These are phyloP conservation scores for Diplogasteroides magnus DNA, from an alignment of 1,140 invertebrate genomes.

Conservation along the genomic window DNA sequence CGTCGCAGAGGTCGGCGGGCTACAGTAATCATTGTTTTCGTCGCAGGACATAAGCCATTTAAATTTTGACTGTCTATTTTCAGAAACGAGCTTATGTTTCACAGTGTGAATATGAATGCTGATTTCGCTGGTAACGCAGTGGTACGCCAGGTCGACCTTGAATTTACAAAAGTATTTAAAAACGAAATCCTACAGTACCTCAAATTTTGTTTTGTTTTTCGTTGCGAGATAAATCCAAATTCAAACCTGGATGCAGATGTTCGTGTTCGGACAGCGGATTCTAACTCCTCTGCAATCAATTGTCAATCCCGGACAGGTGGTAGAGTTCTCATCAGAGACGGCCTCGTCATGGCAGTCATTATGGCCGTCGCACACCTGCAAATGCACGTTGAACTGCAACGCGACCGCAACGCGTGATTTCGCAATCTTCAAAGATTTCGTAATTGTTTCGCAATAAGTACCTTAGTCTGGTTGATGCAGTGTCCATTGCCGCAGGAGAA, in stretches of 20 bases:
- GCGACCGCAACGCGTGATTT: neutral
- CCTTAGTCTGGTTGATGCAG: conserved; percentile 51
- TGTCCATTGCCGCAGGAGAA: conserved; percentile 86
- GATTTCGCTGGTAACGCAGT: neutral
- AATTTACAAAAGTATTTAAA: too few species aligned
- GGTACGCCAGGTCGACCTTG: neutral
- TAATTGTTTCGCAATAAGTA: neutral
- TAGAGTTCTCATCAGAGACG: conserved; percentile 48
- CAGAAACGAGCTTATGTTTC: too few species aligned
- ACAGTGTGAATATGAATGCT: neutral
- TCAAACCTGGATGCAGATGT: conserved; percentile 53
- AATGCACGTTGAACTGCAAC: neutral
- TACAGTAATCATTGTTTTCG: neutral
- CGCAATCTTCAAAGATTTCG: neutral
- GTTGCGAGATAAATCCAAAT: too few species aligned
- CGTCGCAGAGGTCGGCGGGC: conserved; percentile 51
- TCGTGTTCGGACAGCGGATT: conserved; percentile 50
- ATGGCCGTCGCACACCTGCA: conserved; percentile 48
- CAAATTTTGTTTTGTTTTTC: too few species aligned
- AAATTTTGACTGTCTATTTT: too few species aligned
- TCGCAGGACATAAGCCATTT: neutral
- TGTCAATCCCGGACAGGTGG: conserved; percentile 52
- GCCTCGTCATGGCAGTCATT: conserved; percentile 52
- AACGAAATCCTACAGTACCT: too few species aligned
- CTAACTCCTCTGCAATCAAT: conserved; percentile 54